phyloP scores from a whole-genome alignment of 2,888 invertebrate species.

The Lamellibrachia columna region DNA sequence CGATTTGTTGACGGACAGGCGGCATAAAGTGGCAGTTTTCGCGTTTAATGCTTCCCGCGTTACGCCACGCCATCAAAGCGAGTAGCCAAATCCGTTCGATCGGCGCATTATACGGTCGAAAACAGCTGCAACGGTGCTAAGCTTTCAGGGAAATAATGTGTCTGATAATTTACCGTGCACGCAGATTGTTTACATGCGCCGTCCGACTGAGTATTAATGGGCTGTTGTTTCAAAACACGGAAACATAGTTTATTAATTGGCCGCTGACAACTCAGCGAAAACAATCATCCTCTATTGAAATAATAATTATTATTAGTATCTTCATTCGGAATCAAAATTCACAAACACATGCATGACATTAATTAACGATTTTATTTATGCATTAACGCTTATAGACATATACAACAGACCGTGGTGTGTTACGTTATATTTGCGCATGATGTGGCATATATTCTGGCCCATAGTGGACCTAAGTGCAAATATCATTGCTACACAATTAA shows the following conservation, averaged over 20 bases:
- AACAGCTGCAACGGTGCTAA: background rate
- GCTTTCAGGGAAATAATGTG: background rate
- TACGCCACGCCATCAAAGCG: background rate
- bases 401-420: too few relatives aligned
- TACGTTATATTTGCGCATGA: too few relatives aligned
- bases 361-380: too few relatives aligned
- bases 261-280: background rate
- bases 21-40: background rate
- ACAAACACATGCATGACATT: too few relatives aligned
- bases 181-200: background rate
- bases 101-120: background rate
- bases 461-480: too few relatives aligned
- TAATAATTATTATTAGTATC: too few relatives aligned
- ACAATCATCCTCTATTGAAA: too few relatives aligned
- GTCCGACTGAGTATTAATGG: background rate
- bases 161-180: background rate
- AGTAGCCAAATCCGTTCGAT: background rate
- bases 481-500: too few relatives aligned
- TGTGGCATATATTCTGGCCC: too few relatives aligned
- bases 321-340: too few relatives aligned
- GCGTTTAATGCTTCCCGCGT: background rate
- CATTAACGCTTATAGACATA: too few relatives aligned
- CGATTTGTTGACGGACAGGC: background rate
- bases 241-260: background rate
- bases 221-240: background rate